Evolutionary conservation across 2,797 vertebrate genomes (phyloP).

Genomic region (Catamblyrhynchus diadema): DNA sequence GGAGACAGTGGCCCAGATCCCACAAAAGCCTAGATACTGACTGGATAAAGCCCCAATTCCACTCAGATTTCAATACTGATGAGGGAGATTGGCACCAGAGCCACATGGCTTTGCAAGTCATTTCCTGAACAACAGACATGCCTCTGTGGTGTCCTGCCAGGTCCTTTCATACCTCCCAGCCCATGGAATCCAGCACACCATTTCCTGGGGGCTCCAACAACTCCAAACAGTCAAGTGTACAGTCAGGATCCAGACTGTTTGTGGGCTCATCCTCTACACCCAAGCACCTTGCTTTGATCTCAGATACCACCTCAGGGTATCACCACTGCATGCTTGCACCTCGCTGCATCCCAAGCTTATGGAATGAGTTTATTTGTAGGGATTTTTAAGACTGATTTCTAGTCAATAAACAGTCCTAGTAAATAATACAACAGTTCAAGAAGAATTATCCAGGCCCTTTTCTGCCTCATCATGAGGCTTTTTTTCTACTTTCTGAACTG

Average conservation of each 20-base stretch:
- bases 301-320: neutral
- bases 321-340: neutral
- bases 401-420: neutral
- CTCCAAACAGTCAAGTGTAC: rapidly evolving
- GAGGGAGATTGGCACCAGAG: neutral
- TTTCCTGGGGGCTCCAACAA: neutral
- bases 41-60: neutral
- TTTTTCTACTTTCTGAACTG: neutral
- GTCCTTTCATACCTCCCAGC: neutral
- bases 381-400: neutral
- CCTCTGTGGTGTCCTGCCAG: neutral
- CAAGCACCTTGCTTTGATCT: neutral
- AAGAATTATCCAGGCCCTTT: neutral
- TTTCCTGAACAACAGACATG: rapidly evolving
- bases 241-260: neutral
- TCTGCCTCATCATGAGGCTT: neutral
- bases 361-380: neutral
- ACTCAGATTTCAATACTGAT: neutral
- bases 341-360: neutral
- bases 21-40: neutral
- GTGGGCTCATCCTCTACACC: neutral
- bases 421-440: neutral
- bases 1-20: neutral
- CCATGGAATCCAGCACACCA: neutral
- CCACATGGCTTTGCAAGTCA: neutral